Evolutionary conservation across 2,797 vertebrate species (phyloP).

Genomic region (Anabacerthia variegaticeps): DNA sequence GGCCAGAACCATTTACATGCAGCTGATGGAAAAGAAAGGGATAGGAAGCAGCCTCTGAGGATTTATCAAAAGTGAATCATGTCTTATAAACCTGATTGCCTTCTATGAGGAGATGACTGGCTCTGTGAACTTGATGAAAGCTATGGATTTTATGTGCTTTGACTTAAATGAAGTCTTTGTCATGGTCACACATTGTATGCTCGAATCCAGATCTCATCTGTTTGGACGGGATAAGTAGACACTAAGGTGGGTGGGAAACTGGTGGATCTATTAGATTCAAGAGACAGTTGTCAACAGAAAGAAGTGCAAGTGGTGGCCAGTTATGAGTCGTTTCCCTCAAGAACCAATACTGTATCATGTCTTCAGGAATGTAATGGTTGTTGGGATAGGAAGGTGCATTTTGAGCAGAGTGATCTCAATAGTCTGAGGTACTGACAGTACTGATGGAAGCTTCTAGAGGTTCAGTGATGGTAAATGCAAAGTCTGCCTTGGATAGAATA

Average conservation of each 20-base stretch:
- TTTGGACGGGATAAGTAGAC: background rate
- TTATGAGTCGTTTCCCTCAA: background rate
- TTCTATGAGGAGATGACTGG: background rate
- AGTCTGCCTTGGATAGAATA: background rate
- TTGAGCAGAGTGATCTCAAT: background rate
- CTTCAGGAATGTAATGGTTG: background rate
- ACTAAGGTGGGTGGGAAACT: background rate
- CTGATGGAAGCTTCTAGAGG: background rate
- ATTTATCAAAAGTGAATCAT: background rate
- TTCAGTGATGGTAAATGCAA: background rate
- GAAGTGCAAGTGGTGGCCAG: background rate
- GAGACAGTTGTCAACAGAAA: background rate
- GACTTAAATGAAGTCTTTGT: background rate
- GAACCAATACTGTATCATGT: background rate
- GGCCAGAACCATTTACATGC: background rate
- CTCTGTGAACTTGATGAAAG: background rate
- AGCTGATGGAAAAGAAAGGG: background rate
- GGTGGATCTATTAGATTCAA: background rate
- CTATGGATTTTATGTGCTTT: background rate
- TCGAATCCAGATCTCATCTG: background rate
- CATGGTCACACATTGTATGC: background rate
- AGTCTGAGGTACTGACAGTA: background rate
- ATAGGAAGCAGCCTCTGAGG: background rate
- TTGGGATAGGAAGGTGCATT: background rate
- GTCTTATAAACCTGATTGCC: background rate